Percentiles rank a stretch among this genome's conserved stretches.
phyloP scores from a whole-genome alignment of 2,888 invertebrate species.

The Diplazon laetatorius region DNA sequence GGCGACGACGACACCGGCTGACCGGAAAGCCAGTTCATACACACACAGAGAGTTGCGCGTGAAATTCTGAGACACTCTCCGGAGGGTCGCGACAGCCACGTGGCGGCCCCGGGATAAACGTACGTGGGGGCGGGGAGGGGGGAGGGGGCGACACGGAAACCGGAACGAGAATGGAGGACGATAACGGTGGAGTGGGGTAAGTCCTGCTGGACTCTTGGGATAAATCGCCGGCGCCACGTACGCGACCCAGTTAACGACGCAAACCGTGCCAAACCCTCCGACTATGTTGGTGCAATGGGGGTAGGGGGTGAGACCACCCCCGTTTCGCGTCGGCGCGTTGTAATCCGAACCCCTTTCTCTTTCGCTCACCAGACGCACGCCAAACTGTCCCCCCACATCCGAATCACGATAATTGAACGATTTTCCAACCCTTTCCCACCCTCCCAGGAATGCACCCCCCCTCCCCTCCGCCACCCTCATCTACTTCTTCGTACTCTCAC shows the following conservation, averaged over 20 bases:
- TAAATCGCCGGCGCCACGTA: slow-evolving; percentile 40
- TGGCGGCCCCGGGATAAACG: too few relatives aligned
- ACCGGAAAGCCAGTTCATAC: slow-evolving; percentile 46
- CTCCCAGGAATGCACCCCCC: not conserved
- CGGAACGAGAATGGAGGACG: not conserved
- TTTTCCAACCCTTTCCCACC: slow-evolving; percentile 11
- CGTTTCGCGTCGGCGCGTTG: slow-evolving; percentile 11
- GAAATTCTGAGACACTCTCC: slow-evolving; percentile 26
- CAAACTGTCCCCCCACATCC: not conserved
- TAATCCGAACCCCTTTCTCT: too few relatives aligned
- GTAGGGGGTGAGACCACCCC: not conserved
- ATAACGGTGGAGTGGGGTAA: not conserved
- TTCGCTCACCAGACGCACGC: not conserved
- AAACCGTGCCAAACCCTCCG: slow-evolving; percentile 24
- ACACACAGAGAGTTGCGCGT: slow-evolving; percentile 56
- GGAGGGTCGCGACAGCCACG: slow-evolving; percentile 38
- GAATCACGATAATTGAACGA: slow-evolving; percentile 43
- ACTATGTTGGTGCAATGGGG: slow-evolving; percentile 27
- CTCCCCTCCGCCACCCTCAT: not conserved
- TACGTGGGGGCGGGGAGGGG: slow-evolving; percentile 41
- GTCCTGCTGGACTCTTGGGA: slow-evolving; percentile 50
- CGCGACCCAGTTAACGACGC: slow-evolving; percentile 55
- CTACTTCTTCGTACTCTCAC: too few relatives aligned
- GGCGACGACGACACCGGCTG: slow-evolving; percentile 38
- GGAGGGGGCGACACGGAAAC: slow-evolving; percentile 44